Conservation (phyloP, 2,888 invertebrate species). For the Pemphredon lugubris region DNA sequence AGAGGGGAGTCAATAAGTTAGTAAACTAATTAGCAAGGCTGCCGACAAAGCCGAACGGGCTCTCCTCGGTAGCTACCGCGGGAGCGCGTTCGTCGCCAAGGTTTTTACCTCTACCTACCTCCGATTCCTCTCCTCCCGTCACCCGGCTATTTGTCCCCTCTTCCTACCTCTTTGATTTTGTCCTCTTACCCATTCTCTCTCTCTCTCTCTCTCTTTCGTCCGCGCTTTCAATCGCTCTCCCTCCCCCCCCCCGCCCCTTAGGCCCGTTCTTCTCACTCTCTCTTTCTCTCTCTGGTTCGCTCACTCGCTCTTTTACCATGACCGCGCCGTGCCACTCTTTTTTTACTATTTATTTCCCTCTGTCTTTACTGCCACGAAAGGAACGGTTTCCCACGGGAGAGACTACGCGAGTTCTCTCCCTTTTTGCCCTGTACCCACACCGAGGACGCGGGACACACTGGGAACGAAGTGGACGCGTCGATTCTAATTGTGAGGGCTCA, state of each 20-base stretch:
- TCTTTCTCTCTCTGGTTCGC: constrained; percentile 63
- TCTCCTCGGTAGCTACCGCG: constrained; percentile 65
- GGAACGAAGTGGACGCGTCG: constrained; percentile 45
- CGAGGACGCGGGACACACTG: constrained; percentile 5
- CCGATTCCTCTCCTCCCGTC: constrained; percentile 59
- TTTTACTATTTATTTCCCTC: constrained; percentile 73
- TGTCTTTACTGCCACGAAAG: constrained; percentile 72
- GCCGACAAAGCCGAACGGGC: constrained; percentile 81
- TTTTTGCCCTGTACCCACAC: constrained; percentile 47
- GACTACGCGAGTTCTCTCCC: constrained; percentile 45
- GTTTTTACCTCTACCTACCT: constrained; percentile 71
- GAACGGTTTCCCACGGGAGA: constrained; percentile 76
- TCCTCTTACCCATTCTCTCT: constrained; percentile 39
- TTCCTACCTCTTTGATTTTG: constrained; percentile 61
- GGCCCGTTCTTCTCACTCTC: constrained; percentile 62
- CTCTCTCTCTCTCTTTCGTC: constrained; percentile 60
- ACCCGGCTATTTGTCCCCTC: constrained; percentile 67
- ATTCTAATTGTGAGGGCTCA: constrained; percentile 52
- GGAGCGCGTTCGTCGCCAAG: constrained; percentile 73
- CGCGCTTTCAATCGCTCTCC: constrained; percentile 58
- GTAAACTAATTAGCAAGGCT: constrained; percentile 80
- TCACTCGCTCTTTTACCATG: constrained; percentile 59
- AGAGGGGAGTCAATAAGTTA: constrained; percentile 79
- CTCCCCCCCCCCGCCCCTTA: constrained; percentile 64
- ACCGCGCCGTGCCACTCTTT: constrained; percentile 64